Evolutionary conservation across 1,140 invertebrate genomes (phyloP).

Genomic region (Bradysia coprophila): DNA sequence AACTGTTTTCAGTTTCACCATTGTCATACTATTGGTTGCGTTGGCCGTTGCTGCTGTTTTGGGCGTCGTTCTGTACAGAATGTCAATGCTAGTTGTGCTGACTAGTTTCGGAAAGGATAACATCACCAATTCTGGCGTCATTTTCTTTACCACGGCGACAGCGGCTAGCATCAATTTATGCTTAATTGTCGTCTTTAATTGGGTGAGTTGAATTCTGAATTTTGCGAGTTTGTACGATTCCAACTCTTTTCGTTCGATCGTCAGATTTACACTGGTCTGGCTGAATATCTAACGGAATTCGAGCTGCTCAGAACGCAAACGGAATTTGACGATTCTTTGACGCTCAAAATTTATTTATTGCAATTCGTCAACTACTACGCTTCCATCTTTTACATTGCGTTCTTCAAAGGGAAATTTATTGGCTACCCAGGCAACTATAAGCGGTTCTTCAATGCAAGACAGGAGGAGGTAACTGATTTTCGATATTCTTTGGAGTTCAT

Average conservation of each 20-base stretch:
- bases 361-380: constrained; percentile 99
- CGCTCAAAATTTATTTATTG: constrained; percentile 90
- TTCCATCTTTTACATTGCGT: constrained; percentile 97
- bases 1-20: constrained; percentile 64
- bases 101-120: constrained; percentile 34
- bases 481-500: not conserved
- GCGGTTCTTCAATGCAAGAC: constrained; percentile 51
- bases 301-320: constrained; percentile 90
- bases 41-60: constrained; percentile 74
- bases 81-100: constrained; percentile 62
- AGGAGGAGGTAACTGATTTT: constrained; percentile 51
- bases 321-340: constrained; percentile 93
- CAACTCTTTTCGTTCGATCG: too few relatives aligned
- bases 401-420: constrained; percentile 89
- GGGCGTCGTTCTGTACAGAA: constrained; percentile 80
- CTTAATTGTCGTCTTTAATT: constrained; percentile 75
- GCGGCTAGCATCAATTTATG: constrained; percentile 74
- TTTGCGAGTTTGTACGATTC: too few relatives aligned
- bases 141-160: constrained; percentile 64
- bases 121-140: constrained; percentile 49
- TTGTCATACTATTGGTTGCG: constrained; percentile 57
- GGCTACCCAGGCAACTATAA: constrained; percentile 67
- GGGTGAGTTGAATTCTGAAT: constrained; percentile 36
- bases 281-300: constrained; percentile 84
- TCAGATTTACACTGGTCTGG: constrained; percentile 72